phyloP scores from a whole-genome alignment of 2,113 vertebrate genomes.

The Pandion haliaetus region DNA sequence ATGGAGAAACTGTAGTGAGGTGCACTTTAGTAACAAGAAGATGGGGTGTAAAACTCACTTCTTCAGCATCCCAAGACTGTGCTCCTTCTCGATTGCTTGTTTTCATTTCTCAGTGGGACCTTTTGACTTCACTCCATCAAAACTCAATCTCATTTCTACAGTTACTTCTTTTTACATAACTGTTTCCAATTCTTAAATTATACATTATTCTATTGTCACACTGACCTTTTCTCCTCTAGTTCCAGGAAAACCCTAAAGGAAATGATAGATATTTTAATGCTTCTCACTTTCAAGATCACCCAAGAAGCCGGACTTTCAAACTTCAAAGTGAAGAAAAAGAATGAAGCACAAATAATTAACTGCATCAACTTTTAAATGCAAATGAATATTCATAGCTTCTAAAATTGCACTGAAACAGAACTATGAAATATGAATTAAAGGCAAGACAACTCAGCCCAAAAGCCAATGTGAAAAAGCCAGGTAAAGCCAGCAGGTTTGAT shows the following conservation, averaged over 20 bases:
- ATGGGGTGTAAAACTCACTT: background rate
- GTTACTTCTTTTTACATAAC: background rate
- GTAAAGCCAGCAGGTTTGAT: background rate
- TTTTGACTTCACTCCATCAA: background rate
- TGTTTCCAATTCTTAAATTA: background rate
- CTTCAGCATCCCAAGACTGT: background rate
- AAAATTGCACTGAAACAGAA: background rate
- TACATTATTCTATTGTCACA: background rate
- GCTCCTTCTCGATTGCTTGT: background rate
- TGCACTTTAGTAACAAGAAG: background rate
- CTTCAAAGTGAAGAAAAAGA: conserved; percentile 19
- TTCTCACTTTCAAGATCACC: background rate
- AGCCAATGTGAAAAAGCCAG: conserved; percentile 20
- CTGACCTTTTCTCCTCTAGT: conserved; percentile 96
- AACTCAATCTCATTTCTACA: background rate
- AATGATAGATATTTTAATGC: conserved; percentile 51
- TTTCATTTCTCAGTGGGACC: background rate
- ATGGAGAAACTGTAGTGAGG: background rate
- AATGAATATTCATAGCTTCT: conserved; percentile 15
- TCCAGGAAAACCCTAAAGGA: conserved; percentile 88
- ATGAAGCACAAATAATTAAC: conserved; percentile 3
- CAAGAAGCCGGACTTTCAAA: background rate
- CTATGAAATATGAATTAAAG: background rate
- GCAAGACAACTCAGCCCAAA: conserved; percentile 28
- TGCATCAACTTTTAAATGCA: background rate